Conservation (phyloP, 2,888 invertebrate genomes). For the Amaurobius ferox region DNA sequence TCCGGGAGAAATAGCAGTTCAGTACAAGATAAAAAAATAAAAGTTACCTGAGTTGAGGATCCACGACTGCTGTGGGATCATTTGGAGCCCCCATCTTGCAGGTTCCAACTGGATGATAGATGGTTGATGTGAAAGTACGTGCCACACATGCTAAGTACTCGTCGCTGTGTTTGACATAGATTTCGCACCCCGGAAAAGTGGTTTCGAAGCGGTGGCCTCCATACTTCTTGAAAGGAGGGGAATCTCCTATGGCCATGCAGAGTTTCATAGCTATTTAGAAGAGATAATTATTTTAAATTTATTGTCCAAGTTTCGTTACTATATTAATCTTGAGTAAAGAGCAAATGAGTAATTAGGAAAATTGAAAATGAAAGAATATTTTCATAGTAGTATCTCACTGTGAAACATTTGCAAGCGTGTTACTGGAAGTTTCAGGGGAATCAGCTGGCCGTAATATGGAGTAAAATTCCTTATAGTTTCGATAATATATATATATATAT, state of each 20-base stretch:
- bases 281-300: no score
- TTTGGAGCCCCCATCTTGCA: slow-evolving; percentile 74
- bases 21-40: background rate
- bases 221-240: slow-evolving; percentile 88
- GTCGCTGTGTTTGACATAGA: slow-evolving; percentile 72
- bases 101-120: slow-evolving; percentile 75
- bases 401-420: no score
- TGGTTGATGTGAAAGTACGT: slow-evolving; percentile 74
- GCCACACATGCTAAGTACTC: slow-evolving; percentile 75
- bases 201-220: slow-evolving; percentile 86
- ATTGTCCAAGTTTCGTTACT: no score
- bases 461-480: no score
- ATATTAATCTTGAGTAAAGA: no score
- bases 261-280: slow-evolving; percentile 80
- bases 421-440: no score
- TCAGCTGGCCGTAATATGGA: no score
- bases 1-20: no score
- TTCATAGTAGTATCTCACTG: no score
- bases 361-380: no score
- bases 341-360: no score
- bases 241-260: slow-evolving; percentile 86
- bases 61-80: slow-evolving; percentile 75
- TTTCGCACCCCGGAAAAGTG: slow-evolving; percentile 87
- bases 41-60: slow-evolving; percentile 73
- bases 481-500: no score